Evolutionary conservation across 2,113 vertebrate genomes (phyloP), one percentile per base, ranked within the genome.

Genomic region (Perca fluviatilis): DNA sequence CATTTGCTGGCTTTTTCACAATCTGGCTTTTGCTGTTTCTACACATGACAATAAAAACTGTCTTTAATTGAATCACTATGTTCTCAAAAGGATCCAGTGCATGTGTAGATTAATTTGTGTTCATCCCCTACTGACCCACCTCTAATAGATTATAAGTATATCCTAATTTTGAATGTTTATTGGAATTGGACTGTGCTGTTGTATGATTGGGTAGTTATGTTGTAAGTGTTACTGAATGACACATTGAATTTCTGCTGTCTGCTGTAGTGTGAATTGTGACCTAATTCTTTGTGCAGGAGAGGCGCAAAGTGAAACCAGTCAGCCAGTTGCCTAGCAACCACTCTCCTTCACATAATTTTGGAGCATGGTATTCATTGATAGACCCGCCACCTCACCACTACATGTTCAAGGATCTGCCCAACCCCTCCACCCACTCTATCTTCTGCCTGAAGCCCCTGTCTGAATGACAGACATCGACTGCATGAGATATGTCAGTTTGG

Each of bases 311-410:
- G 81, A 90, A 86, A 88, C 71, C 86, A 79, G 89, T 86, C 80
- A 84, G 83, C 83, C 89, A 86, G 89, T 92, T 93, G 82, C 92
- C 86, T 91, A 94, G 89, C 92, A 92, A 89, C 92, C 86, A 86
- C 85, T 64, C 74, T 84, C 88, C 82, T 84, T 78, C 81, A 87
- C 76, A 64, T 89, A 81, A 62, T 89, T 78, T 30, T 81, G 82
- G 77, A 90, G 93, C 94, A 95, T 95, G 94, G 82, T 87, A 73
- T 86, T 91, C 86, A 91, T 81, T 85, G 67, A 87, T 87, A 88
- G 53, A 84, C 21, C 58, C 30, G 14, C 66, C 69, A 71, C 84
- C 70, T 77, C 75, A 88, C 65, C 66, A 82, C 74, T 79, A 89
- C 78, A 87, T 81, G 53, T 79, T 88, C 75, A 65, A 88, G 80